These are phyloP conservation scores for Drosophila santomea DNA, from an alignment of 1,140 invertebrate genomes.

Conservation along the genomic window DNA sequence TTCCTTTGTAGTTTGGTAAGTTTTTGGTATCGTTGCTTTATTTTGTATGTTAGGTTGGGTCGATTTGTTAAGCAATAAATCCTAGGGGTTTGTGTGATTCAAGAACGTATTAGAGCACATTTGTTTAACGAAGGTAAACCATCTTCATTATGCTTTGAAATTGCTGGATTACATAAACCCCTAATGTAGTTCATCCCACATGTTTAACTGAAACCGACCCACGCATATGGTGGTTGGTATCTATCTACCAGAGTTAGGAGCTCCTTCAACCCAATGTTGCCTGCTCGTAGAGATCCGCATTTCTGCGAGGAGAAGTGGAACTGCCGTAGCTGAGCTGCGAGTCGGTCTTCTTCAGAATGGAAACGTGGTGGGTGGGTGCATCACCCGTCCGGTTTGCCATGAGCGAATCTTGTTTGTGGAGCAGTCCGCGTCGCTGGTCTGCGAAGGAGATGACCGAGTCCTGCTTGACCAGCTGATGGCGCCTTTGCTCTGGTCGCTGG, in stretches of 20 bases:
- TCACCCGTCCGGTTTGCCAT: conserved; percentile 75
- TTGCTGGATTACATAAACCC: background rate
- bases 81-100: background rate
- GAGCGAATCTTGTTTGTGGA: conserved; percentile 82
- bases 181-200: no score
- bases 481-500: conserved; percentile 76
- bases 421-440: conserved; percentile 75
- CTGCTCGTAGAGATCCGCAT: conserved; percentile 78
- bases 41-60: conserved; percentile 5
- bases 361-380: conserved; percentile 79
- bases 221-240: conserved; percentile 1
- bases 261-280: conserved; percentile 14
- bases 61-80: background rate
- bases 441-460: conserved; percentile 84
- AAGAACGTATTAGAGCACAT: background rate
- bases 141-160: background rate
- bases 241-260: conserved; percentile 12
- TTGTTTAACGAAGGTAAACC: no score
- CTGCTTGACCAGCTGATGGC: conserved; percentile 83
- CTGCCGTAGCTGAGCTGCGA: conserved; percentile 72
- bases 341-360: conserved; percentile 84
- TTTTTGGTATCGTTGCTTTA: conserved; percentile 48
- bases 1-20: conserved; percentile 37
- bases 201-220: background rate
- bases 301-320: conserved; percentile 70